phyloP scores from a whole-genome alignment of 1,140 invertebrate species.

The Drosophila sproati region DNA sequence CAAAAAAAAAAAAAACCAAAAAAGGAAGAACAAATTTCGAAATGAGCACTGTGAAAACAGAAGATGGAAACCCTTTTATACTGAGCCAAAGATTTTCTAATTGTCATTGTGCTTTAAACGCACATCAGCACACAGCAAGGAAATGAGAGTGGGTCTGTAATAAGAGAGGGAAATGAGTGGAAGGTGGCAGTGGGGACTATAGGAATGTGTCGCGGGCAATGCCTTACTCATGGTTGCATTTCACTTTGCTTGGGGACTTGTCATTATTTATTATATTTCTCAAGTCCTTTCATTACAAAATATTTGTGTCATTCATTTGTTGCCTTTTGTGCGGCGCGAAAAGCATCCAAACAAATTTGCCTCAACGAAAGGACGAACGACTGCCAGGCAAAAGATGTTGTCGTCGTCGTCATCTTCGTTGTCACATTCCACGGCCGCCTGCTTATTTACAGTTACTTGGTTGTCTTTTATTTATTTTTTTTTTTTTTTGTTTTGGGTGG shows the following conservation, averaged over 20 bases:
- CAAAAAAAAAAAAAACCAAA: not conserved
- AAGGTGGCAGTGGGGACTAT: too few relatives aligned
- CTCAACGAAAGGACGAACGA: constrained; percentile 17
- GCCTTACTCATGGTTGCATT: constrained; percentile 39
- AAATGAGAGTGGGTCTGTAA: constrained; percentile 10
- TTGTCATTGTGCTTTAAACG: constrained; percentile 50
- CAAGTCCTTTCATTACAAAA: constrained; percentile 80
- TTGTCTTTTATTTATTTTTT: constrained; percentile 26
- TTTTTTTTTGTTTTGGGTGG: constrained; percentile 48
- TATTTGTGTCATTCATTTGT: constrained; percentile 77
- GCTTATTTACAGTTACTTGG: constrained; percentile 79
- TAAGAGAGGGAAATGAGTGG: not conserved
- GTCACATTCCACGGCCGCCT: constrained; percentile 64
- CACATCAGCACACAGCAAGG: constrained; percentile 9
- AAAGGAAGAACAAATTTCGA: constrained; percentile 22
- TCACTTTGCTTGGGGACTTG: constrained; percentile 54
- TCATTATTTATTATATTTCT: constrained; percentile 82
- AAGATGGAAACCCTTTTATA: constrained; percentile 33
- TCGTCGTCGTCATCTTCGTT: constrained; percentile 15
- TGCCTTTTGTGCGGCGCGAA: constrained; percentile 49
- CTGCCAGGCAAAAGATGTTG: not conserved
- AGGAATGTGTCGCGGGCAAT: constrained; percentile 6
- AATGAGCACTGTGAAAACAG: constrained; percentile 28
- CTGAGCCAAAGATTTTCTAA: constrained; percentile 45
- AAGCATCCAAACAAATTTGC: constrained; percentile 29